Percentiles rank a stretch among this genome's conserved stretches.
These are phyloP conservation scores for Bombyx mandarina DNA, from an alignment of 1,140 invertebrate species.

Conservation along the genomic window DNA sequence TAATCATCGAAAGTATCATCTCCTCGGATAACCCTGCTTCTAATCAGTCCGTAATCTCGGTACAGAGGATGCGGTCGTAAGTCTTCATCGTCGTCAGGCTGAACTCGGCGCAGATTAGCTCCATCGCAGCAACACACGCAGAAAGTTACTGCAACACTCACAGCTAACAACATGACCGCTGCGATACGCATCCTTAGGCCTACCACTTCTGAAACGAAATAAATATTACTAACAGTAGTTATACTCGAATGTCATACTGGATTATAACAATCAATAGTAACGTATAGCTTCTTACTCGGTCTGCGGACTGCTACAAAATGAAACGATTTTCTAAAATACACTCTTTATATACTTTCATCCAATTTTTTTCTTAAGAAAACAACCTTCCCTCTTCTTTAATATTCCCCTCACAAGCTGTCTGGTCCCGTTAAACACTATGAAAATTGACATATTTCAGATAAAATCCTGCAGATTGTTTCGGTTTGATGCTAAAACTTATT, in stretches of 20 bases:
- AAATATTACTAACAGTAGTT: too few species aligned
- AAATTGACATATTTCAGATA: constrained; percentile 63
- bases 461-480: too few species aligned
- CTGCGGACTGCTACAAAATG: constrained; percentile 22
- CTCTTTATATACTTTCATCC: constrained; percentile 42
- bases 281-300: constrained; percentile 12
- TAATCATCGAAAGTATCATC: constrained; percentile 77
- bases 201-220: too few species aligned
- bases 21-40: constrained; percentile 71
- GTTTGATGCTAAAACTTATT: too few species aligned
- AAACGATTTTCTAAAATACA: constrained; percentile 13
- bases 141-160: too few species aligned
- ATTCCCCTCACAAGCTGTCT: constrained; percentile 48
- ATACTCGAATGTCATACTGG: neutral
- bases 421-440: constrained; percentile 28
- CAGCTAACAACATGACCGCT: constrained; percentile 16
- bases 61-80: constrained; percentile 71
- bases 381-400: constrained; percentile 57
- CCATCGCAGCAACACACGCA: constrained; percentile 16
- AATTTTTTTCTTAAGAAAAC: constrained; percentile 21
- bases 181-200: constrained; percentile 29
- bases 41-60: constrained; percentile 77
- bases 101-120: constrained; percentile 22
- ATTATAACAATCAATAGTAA: neutral
- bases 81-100: constrained; percentile 71